Conservation (phyloP, 2,888 invertebrate genomes). For the Ectemnius cavifrons region DNA sequence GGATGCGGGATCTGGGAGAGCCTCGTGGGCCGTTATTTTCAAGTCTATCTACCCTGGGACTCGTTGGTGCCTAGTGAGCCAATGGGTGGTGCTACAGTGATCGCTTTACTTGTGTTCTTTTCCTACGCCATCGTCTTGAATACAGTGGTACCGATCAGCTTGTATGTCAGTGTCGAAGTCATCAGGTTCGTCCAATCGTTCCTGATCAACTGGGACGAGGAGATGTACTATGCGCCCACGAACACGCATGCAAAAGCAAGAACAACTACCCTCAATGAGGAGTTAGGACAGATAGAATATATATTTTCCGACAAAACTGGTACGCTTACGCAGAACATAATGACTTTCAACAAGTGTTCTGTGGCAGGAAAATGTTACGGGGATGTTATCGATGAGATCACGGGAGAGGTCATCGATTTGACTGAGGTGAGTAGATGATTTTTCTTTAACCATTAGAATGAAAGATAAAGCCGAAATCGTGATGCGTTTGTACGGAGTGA, state of each 20-base stretch:
- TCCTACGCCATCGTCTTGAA: slow-evolving; percentile 99
- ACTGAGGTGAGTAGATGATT: slow-evolving; percentile 84
- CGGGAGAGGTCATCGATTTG: slow-evolving; percentile 92
- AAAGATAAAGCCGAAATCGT: too few species aligned
- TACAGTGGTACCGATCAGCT: slow-evolving; percentile 99
- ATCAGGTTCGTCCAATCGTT: slow-evolving; percentile 99
- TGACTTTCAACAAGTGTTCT: slow-evolving; percentile 99
- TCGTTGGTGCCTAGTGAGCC: slow-evolving; percentile 91
- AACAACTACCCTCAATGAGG: slow-evolving; percentile 99
- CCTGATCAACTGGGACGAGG: slow-evolving; percentile 99
- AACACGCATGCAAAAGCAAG: slow-evolving; percentile 96
- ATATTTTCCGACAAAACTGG: slow-evolving; percentile 99
- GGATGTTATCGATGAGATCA: slow-evolving; percentile 91
- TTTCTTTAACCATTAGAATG: too few species aligned
- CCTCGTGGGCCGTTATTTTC: slow-evolving; percentile 93
- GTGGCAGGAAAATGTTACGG: slow-evolving; percentile 96
- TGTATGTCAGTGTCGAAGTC: slow-evolving; percentile 97
- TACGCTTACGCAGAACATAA: slow-evolving; percentile 99
- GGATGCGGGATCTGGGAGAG: slow-evolving; percentile 99
- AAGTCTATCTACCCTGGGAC: slow-evolving; percentile 96
- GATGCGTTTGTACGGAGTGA: too few species aligned
- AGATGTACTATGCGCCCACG: slow-evolving; percentile 96
- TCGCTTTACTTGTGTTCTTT: slow-evolving; percentile 98
- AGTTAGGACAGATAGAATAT: slow-evolving; percentile 99
- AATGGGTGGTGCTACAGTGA: slow-evolving; percentile 91